phyloP scores from a whole-genome alignment of 2,888 invertebrate genomes.

The Phalera bucephala region DNA sequence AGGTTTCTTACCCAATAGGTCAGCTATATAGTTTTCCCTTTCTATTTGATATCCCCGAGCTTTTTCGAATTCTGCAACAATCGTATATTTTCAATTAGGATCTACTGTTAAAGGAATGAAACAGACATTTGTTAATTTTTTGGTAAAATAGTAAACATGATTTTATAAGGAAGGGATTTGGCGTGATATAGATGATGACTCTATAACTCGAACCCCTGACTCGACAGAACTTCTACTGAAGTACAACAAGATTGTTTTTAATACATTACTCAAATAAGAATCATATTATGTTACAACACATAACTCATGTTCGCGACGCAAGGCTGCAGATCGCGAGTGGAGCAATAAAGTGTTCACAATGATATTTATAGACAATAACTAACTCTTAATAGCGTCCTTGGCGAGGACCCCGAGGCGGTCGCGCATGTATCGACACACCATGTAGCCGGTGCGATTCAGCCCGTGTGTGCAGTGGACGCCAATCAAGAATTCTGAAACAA shows the following conservation, averaged over 20 bases:
- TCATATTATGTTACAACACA: background rate
- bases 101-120: background rate
- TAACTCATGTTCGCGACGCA: background rate
- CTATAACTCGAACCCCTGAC: no score
- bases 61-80: slow-evolving; percentile 82
- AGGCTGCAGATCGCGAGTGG: slow-evolving; percentile 9
- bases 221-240: no score
- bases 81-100: no score
- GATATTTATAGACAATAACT: slow-evolving; percentile 41
- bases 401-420: slow-evolving; percentile 77
- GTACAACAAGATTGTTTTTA: no score
- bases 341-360: slow-evolving; percentile 26
- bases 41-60: slow-evolving; percentile 88
- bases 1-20: slow-evolving; percentile 48
- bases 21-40: slow-evolving; percentile 80
- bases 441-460: slow-evolving; percentile 90
- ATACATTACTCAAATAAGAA: slow-evolving; percentile 1
- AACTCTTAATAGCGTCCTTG: slow-evolving; percentile 84
- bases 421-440: slow-evolving; percentile 89
- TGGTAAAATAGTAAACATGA: no score
- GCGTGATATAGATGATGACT: no score
- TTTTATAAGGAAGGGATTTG: no score
- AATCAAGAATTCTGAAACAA: slow-evolving; percentile 85
- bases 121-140: no score
- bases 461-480: slow-evolving; percentile 94